Conservation (phyloP, 2,888 invertebrate species). For the Acleris holmiana region DNA sequence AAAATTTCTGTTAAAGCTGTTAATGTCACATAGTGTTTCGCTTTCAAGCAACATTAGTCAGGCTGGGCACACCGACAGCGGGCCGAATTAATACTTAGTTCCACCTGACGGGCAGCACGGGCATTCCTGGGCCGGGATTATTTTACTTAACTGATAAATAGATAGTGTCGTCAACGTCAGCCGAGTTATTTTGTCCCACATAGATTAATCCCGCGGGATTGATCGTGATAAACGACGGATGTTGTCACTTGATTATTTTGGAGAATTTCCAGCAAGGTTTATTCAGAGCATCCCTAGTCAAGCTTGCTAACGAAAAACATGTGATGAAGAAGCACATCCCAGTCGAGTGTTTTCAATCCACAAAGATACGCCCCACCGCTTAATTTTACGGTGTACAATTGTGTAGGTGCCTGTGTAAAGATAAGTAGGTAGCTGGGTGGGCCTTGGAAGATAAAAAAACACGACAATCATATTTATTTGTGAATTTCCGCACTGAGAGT, state of each 20-base stretch:
- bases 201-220: constrained; percentile 24
- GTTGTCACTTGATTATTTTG: background rate
- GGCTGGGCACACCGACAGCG: constrained; percentile 12
- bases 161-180: constrained; percentile 22
- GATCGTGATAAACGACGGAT: constrained; percentile 18
- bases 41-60: constrained; percentile 22
- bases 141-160: constrained; percentile 30
- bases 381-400: too few species aligned
- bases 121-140: constrained; percentile 31
- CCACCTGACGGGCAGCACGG: constrained; percentile 30
- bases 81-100: constrained; percentile 33
- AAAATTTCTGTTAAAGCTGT: constrained; percentile 8
- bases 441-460: too few species aligned
- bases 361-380: too few species aligned
- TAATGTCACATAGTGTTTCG: constrained; percentile 9
- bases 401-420: too few species aligned
- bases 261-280: constrained; percentile 1
- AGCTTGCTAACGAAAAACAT: background rate
- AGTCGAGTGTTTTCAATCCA: too few species aligned
- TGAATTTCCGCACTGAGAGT: too few species aligned
- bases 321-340: too few species aligned
- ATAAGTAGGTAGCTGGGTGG: too few species aligned
- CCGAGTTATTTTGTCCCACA: constrained; percentile 28
- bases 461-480: too few species aligned
- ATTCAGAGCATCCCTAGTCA: background rate